A percentile compares a stretch with the other conserved stretches of the same genome.
These are phyloP conservation scores for Nasonia vitripennis DNA, from an alignment of 1,140 invertebrate species.

Conservation along the genomic window DNA sequence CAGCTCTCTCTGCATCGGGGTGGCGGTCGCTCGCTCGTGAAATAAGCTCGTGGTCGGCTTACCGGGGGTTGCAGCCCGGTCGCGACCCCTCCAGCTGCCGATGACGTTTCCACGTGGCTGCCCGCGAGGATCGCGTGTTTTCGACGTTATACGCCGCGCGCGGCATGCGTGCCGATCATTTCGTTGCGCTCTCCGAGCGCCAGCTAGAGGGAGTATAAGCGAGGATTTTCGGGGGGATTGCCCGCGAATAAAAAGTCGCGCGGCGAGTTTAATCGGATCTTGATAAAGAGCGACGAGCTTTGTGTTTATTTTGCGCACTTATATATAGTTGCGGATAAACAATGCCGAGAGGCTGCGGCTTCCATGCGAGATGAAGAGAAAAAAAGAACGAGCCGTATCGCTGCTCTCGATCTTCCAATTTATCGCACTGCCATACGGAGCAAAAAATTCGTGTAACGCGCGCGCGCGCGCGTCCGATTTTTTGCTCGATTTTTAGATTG, in stretches of 20 bases:
- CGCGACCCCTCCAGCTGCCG: constrained; percentile 72
- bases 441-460: neutral
- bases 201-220: neutral
- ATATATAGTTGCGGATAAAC: neutral
- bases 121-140: constrained; percentile 73
- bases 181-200: neutral
- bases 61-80: constrained; percentile 70
- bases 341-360: neutral
- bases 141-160: constrained; percentile 63
- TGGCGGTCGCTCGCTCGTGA: constrained; percentile 73
- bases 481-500: neutral
- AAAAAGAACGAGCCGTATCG: neutral
- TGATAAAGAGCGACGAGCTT: neutral
- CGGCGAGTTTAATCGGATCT: constrained; percentile 16
- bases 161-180: constrained; percentile 5
- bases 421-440: neutral
- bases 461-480: neutral
- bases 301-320: constrained; percentile 12
- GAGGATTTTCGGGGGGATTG: constrained; percentile 31
- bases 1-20: constrained; percentile 53
- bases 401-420: constrained; percentile 1
- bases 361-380: neutral
- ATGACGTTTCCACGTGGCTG: constrained; percentile 75
- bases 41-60: constrained; percentile 73
- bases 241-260: constrained; percentile 26